Evolutionary conservation across 1,140 invertebrate genomes (phyloP), one percentile per base, ranked within the genome.

Genomic region (Drosophila pseudoananassae): DNA sequence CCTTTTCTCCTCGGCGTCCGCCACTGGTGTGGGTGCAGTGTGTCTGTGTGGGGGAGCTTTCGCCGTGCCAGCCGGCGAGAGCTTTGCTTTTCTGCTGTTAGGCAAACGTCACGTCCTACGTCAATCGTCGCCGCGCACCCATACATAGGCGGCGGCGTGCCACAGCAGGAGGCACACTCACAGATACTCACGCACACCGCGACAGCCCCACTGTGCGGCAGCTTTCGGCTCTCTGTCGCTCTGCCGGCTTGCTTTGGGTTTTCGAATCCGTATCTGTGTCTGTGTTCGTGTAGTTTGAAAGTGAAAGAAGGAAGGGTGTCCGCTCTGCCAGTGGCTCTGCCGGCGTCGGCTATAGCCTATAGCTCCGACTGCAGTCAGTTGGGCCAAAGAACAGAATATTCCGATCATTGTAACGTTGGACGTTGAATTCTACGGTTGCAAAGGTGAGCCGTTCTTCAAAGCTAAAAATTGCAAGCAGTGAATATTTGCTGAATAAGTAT

Each of bases 401-500:
- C 72, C 76, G 84, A 91, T 91, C 90, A 91, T 91, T 91, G 88
- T 91, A 87, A 71, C 90, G 90, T 91, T 91, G 88, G 79, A 91
- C 90, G 90, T 91, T 91, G 90, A 89, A 91, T 91, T 90, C 90
- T 90, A 84, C 90, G 90, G 90, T 91, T 90, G 90, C 84, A 90
- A 90, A 91, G 90, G 90, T 91, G 90, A 91, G 90, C 90, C 78
- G 82, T 82, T 82, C 83, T 82, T 80, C 71, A 77, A 77, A 65
- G 65, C 79, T 64, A 78, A 71, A 58, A 64, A 58, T 54, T 76
- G 25, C 29, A 54, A 60, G 58, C 36, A 53, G 53, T 70, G 55
- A 70, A 63, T 40, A 63, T 31, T 57, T 25, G 20, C 29, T 31
- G 54, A 63, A 40, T 10, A 57, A 66, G 78, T 75, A 72, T 43